Evolutionary conservation across 35 echinoderm and acorn worm species (phyloP).

Genomic region (Acanthaster planci): DNA sequence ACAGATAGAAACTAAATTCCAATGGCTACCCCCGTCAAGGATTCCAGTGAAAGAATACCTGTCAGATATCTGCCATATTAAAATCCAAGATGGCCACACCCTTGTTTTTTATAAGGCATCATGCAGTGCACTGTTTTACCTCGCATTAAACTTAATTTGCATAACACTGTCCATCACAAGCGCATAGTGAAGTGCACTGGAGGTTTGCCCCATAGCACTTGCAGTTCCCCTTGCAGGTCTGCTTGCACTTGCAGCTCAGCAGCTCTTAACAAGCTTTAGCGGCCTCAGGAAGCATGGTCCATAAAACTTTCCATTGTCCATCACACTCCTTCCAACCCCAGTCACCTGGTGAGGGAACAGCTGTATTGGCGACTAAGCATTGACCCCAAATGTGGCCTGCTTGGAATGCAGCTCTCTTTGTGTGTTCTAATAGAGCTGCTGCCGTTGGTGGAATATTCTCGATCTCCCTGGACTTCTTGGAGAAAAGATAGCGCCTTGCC

Average conservation of each 20-base stretch:
- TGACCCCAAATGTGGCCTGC: slow-evolving; percentile 45
- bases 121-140: too few species aligned
- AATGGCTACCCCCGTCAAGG: too few species aligned
- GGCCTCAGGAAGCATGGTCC: background rate
- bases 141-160: too few species aligned
- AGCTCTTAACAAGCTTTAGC: slow-evolving; percentile 18
- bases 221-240: slow-evolving; percentile 53
- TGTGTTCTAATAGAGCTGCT: slow-evolving; percentile 46
- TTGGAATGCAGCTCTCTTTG: slow-evolving; percentile 33
- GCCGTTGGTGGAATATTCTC: slow-evolving; percentile 39
- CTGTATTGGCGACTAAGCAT: slow-evolving; percentile 28
- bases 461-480: slow-evolving; percentile 8
- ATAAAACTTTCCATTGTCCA: slow-evolving; percentile 31
- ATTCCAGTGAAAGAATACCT: too few species aligned
- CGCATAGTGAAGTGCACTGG: slow-evolving; percentile 53
- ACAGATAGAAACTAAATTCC: too few species aligned
- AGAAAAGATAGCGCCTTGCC: slow-evolving; percentile 44
- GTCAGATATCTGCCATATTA: too few species aligned
- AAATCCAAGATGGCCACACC: too few species aligned
- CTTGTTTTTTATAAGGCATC: too few species aligned
- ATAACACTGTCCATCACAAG: slow-evolving; percentile 4
- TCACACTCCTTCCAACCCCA: slow-evolving; percentile 43
- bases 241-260: slow-evolving; percentile 36
- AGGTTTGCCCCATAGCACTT: slow-evolving; percentile 60
- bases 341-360: slow-evolving; percentile 42